Evolutionary conservation across 35 echinoderm and acorn worm genomes (phyloP).

Genomic region (Patiria miniata): DNA sequence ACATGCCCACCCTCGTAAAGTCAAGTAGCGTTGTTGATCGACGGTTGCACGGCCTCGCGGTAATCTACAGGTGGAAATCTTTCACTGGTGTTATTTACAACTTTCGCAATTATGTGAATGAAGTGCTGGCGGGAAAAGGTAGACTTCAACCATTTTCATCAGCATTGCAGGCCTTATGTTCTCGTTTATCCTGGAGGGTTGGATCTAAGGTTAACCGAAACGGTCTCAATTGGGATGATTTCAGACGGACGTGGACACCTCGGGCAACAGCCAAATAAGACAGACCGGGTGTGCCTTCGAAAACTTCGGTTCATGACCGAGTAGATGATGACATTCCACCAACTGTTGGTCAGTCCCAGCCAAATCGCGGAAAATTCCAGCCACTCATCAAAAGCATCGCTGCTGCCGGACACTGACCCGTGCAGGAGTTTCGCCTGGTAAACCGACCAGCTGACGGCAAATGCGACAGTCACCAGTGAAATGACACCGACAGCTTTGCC

Average conservation of each 20-base stretch:
- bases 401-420: not conserved
- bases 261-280: not conserved
- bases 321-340: conserved; percentile 20
- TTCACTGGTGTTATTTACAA: too few species aligned
- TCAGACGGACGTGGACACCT: not conserved
- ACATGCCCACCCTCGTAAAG: too few species aligned
- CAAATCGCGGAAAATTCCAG: not conserved
- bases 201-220: too few species aligned
- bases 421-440: not conserved
- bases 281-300: not conserved
- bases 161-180: too few species aligned
- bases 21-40: too few species aligned
- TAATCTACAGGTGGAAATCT: too few species aligned
- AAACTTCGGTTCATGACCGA: conserved; percentile 12
- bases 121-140: too few species aligned
- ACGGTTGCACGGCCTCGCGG: too few species aligned
- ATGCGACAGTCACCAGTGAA: not conserved
- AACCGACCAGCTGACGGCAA: conserved; percentile 7
- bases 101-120: too few species aligned
- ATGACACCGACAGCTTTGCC: not conserved
- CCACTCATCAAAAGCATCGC: not conserved
- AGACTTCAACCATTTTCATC: too few species aligned
- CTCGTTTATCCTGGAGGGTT: too few species aligned
- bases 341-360: conserved; percentile 13
- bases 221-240: too few species aligned